phyloP scores from a whole-genome alignment of 92 coral and sea anemone genomes.

The Desmophyllum pertusum region DNA sequence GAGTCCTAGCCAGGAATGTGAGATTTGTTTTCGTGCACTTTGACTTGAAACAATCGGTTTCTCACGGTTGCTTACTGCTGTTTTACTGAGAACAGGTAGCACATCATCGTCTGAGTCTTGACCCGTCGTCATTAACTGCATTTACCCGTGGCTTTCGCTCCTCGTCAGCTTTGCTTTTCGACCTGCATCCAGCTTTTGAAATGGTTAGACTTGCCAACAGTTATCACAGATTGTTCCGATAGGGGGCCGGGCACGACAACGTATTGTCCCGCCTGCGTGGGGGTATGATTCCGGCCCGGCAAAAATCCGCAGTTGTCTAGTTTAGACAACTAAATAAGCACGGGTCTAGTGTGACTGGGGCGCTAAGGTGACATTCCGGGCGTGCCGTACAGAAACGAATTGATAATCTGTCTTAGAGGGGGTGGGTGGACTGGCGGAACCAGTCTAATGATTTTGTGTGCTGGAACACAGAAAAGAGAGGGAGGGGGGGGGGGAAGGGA shows the following conservation, averaged over 20 bases:
- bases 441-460: too few species aligned
- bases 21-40: constrained; percentile 12
- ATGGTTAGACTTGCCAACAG: constrained; percentile 55
- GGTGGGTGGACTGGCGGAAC: too few species aligned
- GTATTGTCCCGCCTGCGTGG: too few species aligned
- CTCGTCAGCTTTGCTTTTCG: constrained; percentile 15
- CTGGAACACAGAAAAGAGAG: too few species aligned
- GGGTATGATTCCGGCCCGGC: constrained; percentile 8
- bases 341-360: too few species aligned
- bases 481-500: too few species aligned
- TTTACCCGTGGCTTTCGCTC: background rate
- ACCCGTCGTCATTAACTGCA: background rate
- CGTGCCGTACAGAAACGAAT: too few species aligned
- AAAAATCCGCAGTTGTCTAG: too few species aligned
- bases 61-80: background rate
- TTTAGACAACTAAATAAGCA: too few species aligned
- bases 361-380: background rate
- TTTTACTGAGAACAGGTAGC: constrained; percentile 20
- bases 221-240: constrained; percentile 37
- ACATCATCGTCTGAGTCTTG: constrained; percentile 37
- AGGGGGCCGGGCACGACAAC: constrained; percentile 60
- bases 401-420: too few species aligned
- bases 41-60: constrained; percentile 34
- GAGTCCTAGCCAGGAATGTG: constrained; percentile 61
- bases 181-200: constrained; percentile 45